A percentile compares a stretch with the other conserved stretches of the same genome.
phyloP scores from a whole-genome alignment of 2,888 invertebrate species.

The Phragmatobia fuliginosa region DNA sequence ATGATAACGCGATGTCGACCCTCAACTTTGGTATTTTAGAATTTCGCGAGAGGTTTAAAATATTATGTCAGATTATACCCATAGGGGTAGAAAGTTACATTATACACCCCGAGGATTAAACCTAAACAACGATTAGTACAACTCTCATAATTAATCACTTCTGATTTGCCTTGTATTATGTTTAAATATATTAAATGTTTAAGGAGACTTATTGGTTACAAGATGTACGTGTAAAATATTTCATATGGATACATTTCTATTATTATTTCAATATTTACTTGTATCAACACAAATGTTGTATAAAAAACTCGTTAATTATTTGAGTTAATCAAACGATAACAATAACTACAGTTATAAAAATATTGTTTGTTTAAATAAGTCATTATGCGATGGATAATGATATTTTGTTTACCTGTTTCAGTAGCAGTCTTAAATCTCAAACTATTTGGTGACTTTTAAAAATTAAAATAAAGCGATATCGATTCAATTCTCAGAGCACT shows the following conservation, averaged over 20 bases:
- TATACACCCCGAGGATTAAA: slow-evolving; percentile 47
- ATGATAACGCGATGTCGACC: slow-evolving; percentile 77
- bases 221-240: neutral
- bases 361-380: too few species aligned
- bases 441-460: neutral
- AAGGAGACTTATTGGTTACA: neutral
- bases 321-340: too few species aligned
- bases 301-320: too few species aligned
- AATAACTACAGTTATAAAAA: neutral
- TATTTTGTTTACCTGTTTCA: too few species aligned
- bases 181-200: slow-evolving; percentile 1
- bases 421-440: neutral
- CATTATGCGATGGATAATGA: too few species aligned
- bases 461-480: slow-evolving; percentile 6
- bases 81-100: slow-evolving; percentile 56
- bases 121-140: slow-evolving; percentile 49
- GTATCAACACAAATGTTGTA: too few species aligned
- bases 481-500: slow-evolving; percentile 26
- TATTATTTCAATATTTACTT: too few species aligned
- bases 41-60: slow-evolving; percentile 62
- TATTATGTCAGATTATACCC: slow-evolving; percentile 59
- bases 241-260: neutral
- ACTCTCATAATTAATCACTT: slow-evolving; percentile 53
- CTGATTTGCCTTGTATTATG: slow-evolving; percentile 37
- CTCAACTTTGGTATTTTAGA: slow-evolving; percentile 57